phyloP scores from a whole-genome alignment of 2,888 invertebrate genomes.

The Lasioglossum vierecki region DNA sequence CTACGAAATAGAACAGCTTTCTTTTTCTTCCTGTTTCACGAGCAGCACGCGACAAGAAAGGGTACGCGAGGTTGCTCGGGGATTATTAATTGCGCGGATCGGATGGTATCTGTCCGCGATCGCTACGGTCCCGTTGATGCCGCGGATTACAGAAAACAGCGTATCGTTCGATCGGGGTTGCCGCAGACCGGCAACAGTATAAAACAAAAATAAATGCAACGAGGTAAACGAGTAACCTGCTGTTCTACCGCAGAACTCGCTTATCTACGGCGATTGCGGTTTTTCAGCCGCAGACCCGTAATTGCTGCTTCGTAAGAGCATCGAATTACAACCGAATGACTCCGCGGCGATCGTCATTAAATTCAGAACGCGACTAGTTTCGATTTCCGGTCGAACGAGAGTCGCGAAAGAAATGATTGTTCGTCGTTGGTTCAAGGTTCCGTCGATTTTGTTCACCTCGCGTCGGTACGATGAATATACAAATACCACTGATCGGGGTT shows the following conservation, averaged over 20 bases:
- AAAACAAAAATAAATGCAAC: constrained; percentile 23
- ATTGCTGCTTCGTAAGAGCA: constrained; percentile 43
- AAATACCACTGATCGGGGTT: too few species aligned
- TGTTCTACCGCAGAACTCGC: constrained; percentile 41
- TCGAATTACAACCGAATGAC: constrained; percentile 40
- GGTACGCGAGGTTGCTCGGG: background rate
- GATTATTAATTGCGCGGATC: constrained; percentile 23
- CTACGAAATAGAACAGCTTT: background rate
- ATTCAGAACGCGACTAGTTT: constrained; percentile 28
- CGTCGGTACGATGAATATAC: too few species aligned
- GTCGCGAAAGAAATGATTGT: background rate
- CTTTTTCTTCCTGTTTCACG: background rate
- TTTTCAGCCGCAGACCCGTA: constrained; percentile 39
- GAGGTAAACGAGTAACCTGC: constrained; percentile 41
- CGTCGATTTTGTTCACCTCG: too few species aligned
- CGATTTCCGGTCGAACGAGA: constrained; percentile 10
- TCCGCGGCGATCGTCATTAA: constrained; percentile 32
- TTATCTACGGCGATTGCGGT: constrained; percentile 44
- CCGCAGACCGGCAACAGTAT: background rate
- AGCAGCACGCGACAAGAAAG: background rate
- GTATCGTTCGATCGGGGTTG: background rate
- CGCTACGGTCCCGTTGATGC: background rate
- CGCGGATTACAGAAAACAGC: constrained; percentile 18
- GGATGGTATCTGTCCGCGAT: constrained; percentile 6
- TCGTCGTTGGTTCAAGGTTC: background rate